Evolutionary conservation across 2,888 invertebrate genomes (phyloP).

Genomic region (Palloptera scutellata): DNA sequence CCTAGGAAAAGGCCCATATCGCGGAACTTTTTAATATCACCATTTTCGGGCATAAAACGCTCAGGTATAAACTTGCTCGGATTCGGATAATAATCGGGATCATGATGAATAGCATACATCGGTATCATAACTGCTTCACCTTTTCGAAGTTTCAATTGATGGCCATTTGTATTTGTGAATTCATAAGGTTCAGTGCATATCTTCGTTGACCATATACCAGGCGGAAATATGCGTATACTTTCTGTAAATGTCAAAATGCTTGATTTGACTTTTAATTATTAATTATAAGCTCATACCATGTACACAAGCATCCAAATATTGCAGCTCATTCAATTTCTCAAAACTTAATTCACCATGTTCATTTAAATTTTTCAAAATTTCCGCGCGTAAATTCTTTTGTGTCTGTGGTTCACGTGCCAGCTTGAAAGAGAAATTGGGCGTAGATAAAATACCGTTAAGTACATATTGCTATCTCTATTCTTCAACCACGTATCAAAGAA

Average conservation of each 20-base stretch:
- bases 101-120: slow-evolving; percentile 56
- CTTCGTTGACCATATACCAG: slow-evolving; percentile 52
- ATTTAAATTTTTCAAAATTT: slow-evolving; percentile 43
- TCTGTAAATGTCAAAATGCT: slow-evolving; percentile 42
- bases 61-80: slow-evolving; percentile 58
- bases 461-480: neutral
- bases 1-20: slow-evolving; percentile 58
- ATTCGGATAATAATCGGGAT: slow-evolving; percentile 51
- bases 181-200: slow-evolving; percentile 52
- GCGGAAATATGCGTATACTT: slow-evolving; percentile 55
- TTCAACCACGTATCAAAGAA: neutral
- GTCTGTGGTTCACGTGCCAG: slow-evolving; percentile 50
- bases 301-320: slow-evolving; percentile 59
- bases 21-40: slow-evolving; percentile 52
- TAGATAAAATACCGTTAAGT: neutral
- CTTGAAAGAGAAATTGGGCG: slow-evolving; percentile 34
- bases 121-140: slow-evolving; percentile 55
- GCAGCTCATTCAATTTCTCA: slow-evolving; percentile 54
- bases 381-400: slow-evolving; percentile 53
- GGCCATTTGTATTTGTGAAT: slow-evolving; percentile 46
- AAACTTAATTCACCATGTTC: slow-evolving; percentile 46
- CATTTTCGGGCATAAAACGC: slow-evolving; percentile 54
- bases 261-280: slow-evolving; percentile 1
- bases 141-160: slow-evolving; percentile 43
- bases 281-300: slow-evolving; percentile 47